These are phyloP conservation scores for Macropodus opercularis DNA, from an alignment of 2,797 vertebrate species.

Conservation along the genomic window DNA sequence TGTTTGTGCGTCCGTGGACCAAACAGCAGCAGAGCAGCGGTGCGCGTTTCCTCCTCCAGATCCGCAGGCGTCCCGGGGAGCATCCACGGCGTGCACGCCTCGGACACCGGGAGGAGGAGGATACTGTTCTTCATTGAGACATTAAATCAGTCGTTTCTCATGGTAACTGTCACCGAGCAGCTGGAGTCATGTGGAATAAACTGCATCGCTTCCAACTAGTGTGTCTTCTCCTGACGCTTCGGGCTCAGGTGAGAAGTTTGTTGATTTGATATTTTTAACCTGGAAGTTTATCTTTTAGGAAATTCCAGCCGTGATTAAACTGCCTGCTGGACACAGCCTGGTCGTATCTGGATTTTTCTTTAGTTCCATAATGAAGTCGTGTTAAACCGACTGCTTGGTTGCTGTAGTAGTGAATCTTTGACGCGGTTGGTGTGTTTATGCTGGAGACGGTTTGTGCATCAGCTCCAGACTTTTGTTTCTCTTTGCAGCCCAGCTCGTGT, in stretches of 20 bases:
- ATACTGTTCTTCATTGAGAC: constrained; percentile 37
- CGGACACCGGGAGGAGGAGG: constrained; percentile 51
- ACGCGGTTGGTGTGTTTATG: background rate
- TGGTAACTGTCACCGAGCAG: constrained; percentile 69
- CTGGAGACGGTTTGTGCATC: too few species aligned
- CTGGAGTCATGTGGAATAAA: constrained; percentile 86
- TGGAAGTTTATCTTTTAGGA: too few species aligned
- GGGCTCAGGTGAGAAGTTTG: constrained; percentile 83
- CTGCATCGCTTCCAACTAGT: constrained; percentile 72
- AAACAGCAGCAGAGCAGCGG: constrained; percentile 40
- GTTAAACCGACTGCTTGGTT: too few species aligned
- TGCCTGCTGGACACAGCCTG: too few species aligned
- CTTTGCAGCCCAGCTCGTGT: too few species aligned
- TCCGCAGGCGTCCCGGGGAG: constrained; percentile 39
- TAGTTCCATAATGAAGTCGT: too few species aligned
- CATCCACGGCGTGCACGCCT: constrained; percentile 46
- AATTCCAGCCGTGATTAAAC: too few species aligned
- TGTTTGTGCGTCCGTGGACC: constrained; percentile 59
- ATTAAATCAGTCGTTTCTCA: constrained; percentile 55
- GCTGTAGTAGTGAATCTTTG: background rate
- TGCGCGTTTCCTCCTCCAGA: constrained; percentile 47
- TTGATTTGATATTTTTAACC: too few species aligned
- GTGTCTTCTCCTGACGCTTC: constrained; percentile 79
- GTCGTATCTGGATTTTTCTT: too few species aligned
- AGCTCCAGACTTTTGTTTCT: too few species aligned